Conservation (phyloP, 2,797 vertebrate species). For the Margarornis squamiger region DNA sequence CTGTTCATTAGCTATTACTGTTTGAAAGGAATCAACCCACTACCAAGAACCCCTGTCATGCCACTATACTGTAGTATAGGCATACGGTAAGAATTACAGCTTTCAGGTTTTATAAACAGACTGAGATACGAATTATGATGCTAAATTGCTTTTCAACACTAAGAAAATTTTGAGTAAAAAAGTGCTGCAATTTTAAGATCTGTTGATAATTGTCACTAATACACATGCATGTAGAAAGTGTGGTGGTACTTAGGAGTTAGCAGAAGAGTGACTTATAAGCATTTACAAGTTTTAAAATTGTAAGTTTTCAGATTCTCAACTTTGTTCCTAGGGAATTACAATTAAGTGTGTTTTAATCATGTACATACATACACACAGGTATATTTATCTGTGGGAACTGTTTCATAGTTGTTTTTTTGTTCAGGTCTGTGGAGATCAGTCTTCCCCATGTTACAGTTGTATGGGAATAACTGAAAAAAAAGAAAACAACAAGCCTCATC, state of each 20-base stretch:
- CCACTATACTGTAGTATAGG: not conserved
- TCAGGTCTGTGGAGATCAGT: not conserved
- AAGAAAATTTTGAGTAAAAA: not conserved
- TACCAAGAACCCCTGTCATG: not conserved
- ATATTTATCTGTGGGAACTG: not conserved
- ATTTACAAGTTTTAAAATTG: not conserved
- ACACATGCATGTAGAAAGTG: not conserved
- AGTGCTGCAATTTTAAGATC: not conserved
- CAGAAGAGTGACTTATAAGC: not conserved
- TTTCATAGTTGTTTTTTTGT: not conserved
- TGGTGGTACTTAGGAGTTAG: not conserved
- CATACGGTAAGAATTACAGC: not conserved
- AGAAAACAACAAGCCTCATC: rapidly evolving
- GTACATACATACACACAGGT: rapidly evolving
- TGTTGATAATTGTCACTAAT: not conserved
- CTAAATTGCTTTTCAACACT: not conserved
- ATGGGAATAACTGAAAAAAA: rapidly evolving
- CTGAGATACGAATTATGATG: not conserved
- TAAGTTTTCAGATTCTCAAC: not conserved
- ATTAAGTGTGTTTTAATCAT: not conserved
- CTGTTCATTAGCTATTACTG: not conserved
- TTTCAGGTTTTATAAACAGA: not conserved
- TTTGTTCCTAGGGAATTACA: not conserved
- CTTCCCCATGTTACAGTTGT: not conserved
- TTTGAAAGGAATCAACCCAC: not conserved